phyloP scores from a whole-genome alignment of 2,797 vertebrate genomes.

The Siniperca undulata region DNA sequence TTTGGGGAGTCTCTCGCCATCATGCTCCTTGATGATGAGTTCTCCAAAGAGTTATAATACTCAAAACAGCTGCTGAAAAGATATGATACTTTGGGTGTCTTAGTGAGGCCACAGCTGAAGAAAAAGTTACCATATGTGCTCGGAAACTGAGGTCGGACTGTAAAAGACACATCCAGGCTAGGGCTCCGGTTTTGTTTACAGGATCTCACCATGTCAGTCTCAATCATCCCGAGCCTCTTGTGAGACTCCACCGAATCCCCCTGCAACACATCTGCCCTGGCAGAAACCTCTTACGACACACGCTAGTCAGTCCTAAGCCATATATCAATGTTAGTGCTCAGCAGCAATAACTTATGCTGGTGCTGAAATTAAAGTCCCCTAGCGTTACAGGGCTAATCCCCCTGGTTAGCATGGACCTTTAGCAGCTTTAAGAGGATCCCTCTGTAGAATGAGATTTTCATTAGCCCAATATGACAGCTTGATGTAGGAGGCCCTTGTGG shows the following conservation, averaged over 20 bases:
- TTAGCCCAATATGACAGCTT: slow-evolving; percentile 77
- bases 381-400: slow-evolving; percentile 73
- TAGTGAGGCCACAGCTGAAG: slow-evolving; percentile 5
- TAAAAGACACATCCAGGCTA: slow-evolving; percentile 22
- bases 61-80: slow-evolving; percentile 21
- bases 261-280: slow-evolving; percentile 4
- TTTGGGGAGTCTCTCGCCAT: slow-evolving; percentile 37
- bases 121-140: slow-evolving; percentile 18
- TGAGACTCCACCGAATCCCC: slow-evolving; percentile 39
- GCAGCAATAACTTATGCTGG: slow-evolving; percentile 72
- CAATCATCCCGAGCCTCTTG: slow-evolving; percentile 50
- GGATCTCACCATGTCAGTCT: slow-evolving; percentile 60
- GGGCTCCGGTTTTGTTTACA: slow-evolving; percentile 51
- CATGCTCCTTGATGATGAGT: not conserved
- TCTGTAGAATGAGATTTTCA: slow-evolving; percentile 78
- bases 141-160: not conserved
- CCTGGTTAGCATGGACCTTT: slow-evolving; percentile 78
- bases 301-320: slow-evolving; percentile 58
- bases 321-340: slow-evolving; percentile 72
- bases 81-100: slow-evolving; percentile 17
- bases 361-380: slow-evolving; percentile 80
- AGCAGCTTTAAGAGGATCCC: slow-evolving; percentile 77
- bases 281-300: slow-evolving; percentile 56
- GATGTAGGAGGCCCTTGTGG: slow-evolving; percentile 74
- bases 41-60: slow-evolving; percentile 12